Evolutionary conservation across 2,888 invertebrate species (phyloP).

Genomic region (Capitulum mitella): DNA sequence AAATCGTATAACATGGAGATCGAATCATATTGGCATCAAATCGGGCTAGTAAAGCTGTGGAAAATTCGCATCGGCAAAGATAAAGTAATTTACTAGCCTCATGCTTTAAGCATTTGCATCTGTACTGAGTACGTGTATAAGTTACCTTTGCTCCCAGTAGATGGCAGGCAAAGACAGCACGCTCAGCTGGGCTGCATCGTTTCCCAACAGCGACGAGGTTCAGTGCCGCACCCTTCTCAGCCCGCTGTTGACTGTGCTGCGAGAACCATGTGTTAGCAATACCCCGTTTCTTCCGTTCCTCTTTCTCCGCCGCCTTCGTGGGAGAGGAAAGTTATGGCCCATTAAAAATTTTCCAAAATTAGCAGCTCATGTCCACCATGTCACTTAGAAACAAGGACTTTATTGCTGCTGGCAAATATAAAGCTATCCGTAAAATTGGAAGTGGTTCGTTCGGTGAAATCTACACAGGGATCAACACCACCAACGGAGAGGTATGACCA

Average conservation of each 20-base stretch:
- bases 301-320: not conserved
- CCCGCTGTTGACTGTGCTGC: not conserved
- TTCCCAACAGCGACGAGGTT: not conserved
- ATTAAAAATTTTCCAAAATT: not conserved
- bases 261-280: not conserved
- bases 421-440: conserved; percentile 92
- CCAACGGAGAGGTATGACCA: conserved; percentile 86
- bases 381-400: conserved; percentile 51
- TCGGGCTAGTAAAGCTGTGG: too few relatives aligned
- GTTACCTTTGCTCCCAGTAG: not conserved
- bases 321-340: not conserved
- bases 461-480: conserved; percentile 69
- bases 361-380: not conserved
- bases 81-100: too few relatives aligned
- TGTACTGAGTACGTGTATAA: not conserved
- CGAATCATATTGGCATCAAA: too few relatives aligned
- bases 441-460: conserved; percentile 99
- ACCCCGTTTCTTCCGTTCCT: not conserved
- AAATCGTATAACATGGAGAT: too few relatives aligned
- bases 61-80: too few relatives aligned
- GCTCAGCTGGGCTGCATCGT: not conserved
- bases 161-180: not conserved
- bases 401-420: conserved; percentile 85
- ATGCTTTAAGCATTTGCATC: too few relatives aligned
- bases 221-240: conserved; percentile 10